Percentiles rank a stretch among this genome's conserved stretches.
phyloP scores from a whole-genome alignment of 2,888 invertebrate genomes.

The Dasysyrphus tricinctus region DNA sequence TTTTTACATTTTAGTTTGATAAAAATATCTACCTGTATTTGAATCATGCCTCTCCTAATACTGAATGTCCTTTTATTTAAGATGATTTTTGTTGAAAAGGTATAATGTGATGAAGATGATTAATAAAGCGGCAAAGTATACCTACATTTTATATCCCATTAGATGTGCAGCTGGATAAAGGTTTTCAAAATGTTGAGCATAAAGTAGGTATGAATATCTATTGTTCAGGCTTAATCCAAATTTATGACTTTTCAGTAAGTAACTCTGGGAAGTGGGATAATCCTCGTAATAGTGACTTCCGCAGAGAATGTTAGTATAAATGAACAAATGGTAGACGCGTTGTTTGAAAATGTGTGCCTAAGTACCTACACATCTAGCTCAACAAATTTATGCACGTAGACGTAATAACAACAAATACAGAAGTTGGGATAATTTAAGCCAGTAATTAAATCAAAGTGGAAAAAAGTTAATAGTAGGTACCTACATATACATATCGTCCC shows the following conservation, averaged over 20 bases:
- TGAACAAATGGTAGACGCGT: conserved; percentile 28
- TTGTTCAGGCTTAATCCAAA: conserved; percentile 63
- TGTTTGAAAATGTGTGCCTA: too few relatives aligned
- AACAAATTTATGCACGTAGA: too few relatives aligned
- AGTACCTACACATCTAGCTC: too few relatives aligned
- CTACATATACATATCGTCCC: too few relatives aligned
- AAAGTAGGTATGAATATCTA: not conserved
- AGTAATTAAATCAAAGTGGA: too few relatives aligned
- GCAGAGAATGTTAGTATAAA: conserved; percentile 44
- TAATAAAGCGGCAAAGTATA: conserved; percentile 51
- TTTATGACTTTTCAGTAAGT: conserved; percentile 64
- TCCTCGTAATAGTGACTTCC: conserved; percentile 64
- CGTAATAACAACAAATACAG: too few relatives aligned
- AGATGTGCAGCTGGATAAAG: conserved; percentile 67
- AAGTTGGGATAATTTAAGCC: too few relatives aligned
- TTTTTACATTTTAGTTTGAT: not conserved
- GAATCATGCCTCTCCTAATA: not conserved
- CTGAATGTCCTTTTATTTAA: conserved; percentile 43
- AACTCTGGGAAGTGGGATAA: conserved; percentile 62
- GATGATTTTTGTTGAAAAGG: conserved; percentile 33
- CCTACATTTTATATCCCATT: conserved; percentile 44
- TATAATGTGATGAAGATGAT: conserved; percentile 58
- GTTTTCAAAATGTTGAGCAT: not conserved
- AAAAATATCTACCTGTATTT: conserved; percentile 12
- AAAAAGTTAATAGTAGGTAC: too few relatives aligned